Evolutionary conservation across 2,113 vertebrate genomes (phyloP), one percentile per base, ranked within the genome.

Genomic region (Pampusana beccarii): DNA sequence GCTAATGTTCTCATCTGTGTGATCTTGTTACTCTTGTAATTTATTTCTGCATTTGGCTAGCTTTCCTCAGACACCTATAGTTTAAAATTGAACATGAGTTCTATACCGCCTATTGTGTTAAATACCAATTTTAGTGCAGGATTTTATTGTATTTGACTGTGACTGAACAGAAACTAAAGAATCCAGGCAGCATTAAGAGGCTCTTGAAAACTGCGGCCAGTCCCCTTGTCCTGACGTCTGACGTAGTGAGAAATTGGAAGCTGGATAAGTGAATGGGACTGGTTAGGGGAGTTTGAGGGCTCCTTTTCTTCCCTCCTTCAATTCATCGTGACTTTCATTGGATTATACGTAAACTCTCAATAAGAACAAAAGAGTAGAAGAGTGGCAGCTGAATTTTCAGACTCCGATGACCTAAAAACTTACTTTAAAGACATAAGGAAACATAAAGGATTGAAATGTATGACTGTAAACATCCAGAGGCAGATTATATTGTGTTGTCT

Each of bases 61-160:
- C 60, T 95, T 77, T 91, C 51, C 57, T 90, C 78, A 46, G 54
- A n/a, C 33, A 29, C 19, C 36, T n/a, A 15, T n/a, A 36, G 40
- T 25, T n/a, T 82, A 73, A 91, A 42, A 50, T 3, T 51, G 34
- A 77, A 36, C 66, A 6, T 24, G 50, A 75, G 23, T 89, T 88
- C 58, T 66, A 6, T 92, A n/a, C 62, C 2, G 1, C 58, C 40
- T 61, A 3, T 71, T 25, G 38, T 79, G 66, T 69, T 93, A 92
- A 92, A 85, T 80, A 80, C 44, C 18, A 40, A 6, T 65, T 83
- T 86, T 93, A 88, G 77, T 92, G 75, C 44, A 70, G 42, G 34
- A n/a, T 95, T 86, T 88, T 89, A 51, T 73, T 96, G 86, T 82
- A 26, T 80, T 94, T 96, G 62, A 31, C 86, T 85, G 36, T 93